Evolutionary conservation across 2,888 invertebrate species (phyloP), one percentile per base, ranked within the genome.

Genomic region (Scaptomyza flava): DNA sequence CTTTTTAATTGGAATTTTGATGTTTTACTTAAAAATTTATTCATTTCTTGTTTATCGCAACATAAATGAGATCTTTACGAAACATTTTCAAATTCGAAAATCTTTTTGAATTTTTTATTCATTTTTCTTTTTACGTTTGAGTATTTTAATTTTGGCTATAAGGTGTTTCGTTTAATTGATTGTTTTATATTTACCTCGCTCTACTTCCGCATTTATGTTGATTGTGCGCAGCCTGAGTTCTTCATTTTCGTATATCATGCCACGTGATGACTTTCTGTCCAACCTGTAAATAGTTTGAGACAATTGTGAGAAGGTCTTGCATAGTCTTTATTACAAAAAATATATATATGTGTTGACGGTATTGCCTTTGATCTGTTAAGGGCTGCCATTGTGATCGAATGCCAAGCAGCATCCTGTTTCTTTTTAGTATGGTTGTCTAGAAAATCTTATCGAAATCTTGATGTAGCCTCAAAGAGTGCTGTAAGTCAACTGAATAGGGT

Each of bases 201-300:
- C 98, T 52, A 98, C 96, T 93, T 97, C 97, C 62, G 97, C 97
- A 91, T 97, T 97, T 90, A 97, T 97, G 90, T 97, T 96, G 91
- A 97, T 97, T 36, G 97, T 97, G 87, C 97, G 94, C 90, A 97
- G 93, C 79, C 98, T 93, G 56, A 98, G 93, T 92, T 97, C 98
- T 91, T 98, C 98, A 94, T 98, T 98, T 93, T 98, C 98, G 93
- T 96, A 97, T 83, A 97, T 95, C 97, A 97, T 97, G 77, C 97
- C 97, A 91, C 97, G 95, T 74, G 97, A 97, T 58, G 97, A 97
- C 93, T 96, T 96, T 90, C 97, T 94, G 93, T 98, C 97, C 93
- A 97, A 95, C 93, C 95, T 96, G 91, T 31, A 90, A 89, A 8
- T 33, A 20, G 3, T n/a, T 9, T 11, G 17, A 33, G n/a, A 7